Evolutionary conservation across 2,888 invertebrate species (phyloP).

Genomic region (Lepidocyrtinus sp.): DNA sequence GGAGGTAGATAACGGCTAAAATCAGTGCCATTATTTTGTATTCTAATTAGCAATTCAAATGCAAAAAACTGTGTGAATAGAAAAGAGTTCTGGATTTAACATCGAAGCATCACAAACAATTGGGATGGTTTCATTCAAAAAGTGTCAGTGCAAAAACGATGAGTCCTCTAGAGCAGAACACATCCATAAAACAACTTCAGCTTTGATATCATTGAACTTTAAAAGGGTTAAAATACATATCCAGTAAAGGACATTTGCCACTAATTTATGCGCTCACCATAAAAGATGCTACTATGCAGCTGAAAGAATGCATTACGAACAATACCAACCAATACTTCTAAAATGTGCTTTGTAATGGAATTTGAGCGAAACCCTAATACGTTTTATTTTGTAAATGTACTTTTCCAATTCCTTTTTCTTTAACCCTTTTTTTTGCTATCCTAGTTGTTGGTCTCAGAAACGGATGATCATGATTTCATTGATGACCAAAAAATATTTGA

Average conservation of each 20-base stretch:
- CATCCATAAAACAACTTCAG: background rate
- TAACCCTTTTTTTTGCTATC: constrained; percentile 9
- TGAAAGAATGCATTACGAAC: background rate
- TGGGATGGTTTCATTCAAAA: background rate
- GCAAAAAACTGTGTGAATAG: background rate
- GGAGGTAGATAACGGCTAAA: background rate
- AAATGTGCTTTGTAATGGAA: background rate
- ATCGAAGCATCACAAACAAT: background rate
- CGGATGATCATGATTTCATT: background rate
- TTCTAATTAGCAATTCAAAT: constrained; percentile 7
- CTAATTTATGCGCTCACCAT: background rate
- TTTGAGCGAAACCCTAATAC: background rate
- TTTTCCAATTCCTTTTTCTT: background rate
- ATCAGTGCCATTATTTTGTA: background rate
- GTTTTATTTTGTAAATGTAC: background rate
- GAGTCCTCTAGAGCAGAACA: background rate
- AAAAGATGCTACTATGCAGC: background rate
- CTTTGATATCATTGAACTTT: too few species aligned
- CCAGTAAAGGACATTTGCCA: background rate
- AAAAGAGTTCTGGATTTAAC: background rate
- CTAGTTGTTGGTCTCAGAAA: background rate
- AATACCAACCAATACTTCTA: background rate
- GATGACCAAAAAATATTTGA: constrained; percentile 6
- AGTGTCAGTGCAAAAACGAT: background rate
- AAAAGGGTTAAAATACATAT: background rate